phyloP scores from a whole-genome alignment of 2,888 invertebrate genomes.

The Platycheirus rosarum region DNA sequence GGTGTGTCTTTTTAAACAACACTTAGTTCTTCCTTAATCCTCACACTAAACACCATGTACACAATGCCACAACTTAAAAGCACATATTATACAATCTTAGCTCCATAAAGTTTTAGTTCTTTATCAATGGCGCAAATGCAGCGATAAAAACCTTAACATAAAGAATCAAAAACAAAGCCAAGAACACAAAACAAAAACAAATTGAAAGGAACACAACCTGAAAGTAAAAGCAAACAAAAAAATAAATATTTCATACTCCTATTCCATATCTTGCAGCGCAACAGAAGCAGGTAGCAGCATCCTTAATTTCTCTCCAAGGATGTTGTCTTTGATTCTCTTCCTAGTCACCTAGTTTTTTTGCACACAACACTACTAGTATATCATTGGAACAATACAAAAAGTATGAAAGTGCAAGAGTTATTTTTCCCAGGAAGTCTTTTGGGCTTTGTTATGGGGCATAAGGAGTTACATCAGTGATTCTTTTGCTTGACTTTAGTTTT shows the following conservation, averaged over 20 bases:
- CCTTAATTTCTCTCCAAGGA: conserved; percentile 56
- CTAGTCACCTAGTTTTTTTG: conserved; percentile 55
- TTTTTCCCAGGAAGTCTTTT: conserved; percentile 35
- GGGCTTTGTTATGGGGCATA: conserved; percentile 30
- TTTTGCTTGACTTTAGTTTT: conserved; percentile 46
- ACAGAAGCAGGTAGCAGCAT: conserved; percentile 17
- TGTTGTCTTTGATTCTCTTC: conserved; percentile 58
- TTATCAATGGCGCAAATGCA: neutral
- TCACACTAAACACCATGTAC: neutral
- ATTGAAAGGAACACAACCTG: neutral
- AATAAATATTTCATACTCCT: conserved; percentile 4
- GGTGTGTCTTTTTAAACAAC: no score
- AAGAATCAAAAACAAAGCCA: neutral
- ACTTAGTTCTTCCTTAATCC: no score
- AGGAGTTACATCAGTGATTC: conserved; percentile 38
- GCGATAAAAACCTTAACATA: neutral
- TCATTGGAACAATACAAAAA: conserved; percentile 14
- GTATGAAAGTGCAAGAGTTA: conserved; percentile 36
- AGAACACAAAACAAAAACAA: neutral
- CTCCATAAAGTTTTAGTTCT: neutral
- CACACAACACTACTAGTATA: conserved; percentile 16
- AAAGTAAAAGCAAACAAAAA: neutral
- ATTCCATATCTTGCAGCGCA: conserved; percentile 16
- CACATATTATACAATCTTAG: neutral
- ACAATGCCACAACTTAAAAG: neutral